Base-by-base conservation (phyloP, 1,140 invertebrate genomes). In the Drosophila rufa region DNA sequence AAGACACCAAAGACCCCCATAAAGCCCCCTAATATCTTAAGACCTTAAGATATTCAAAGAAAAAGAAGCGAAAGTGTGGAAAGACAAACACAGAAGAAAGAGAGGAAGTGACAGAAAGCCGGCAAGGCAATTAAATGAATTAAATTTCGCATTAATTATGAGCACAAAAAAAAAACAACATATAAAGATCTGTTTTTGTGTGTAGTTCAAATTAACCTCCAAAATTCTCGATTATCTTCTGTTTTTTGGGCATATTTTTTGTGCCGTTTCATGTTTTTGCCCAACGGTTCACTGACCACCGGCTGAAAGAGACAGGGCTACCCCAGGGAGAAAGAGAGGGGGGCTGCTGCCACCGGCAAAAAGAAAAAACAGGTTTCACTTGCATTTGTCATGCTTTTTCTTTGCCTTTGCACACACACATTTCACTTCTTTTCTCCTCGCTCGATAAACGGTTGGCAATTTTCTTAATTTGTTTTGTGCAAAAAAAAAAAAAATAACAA, bases 381-480 rank as follows among this genome's bases (percentile, higher is more conserved):
- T 74, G 80, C 80, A 89, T 86, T 86, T 83, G 83, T 86, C 78
- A 86, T 86, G 83, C 71, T 86, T 87, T 86, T 84, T 84, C 67
- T 82, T 82, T 69, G 55, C 59, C 67, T 82, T 64, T 55, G 57
- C 57, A 62, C 27, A 40, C 27, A 40, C 12, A 66, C 46, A 43
- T 75, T 57, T 55, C 53, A n/a, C 36, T 40, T 61, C 47, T 65
- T 69, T 69, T 69, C 48, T 66, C 47, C 55, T 51, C 42, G 53
- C 53, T 50, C 57, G 57, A 60, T 67, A 82, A 82, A 79, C 62
- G 56, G 55, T 67, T 75, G 68, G 75, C 82, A 84, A 84, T 84
- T 84, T 84, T 85, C 77, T 74, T 69, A 42, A 77, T 77, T 80
- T 75, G 47, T 80, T 80, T 67, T 62, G 40, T 57, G 53, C 51